A percentile compares a stretch with the other conserved stretches of the same genome.
phyloP scores from a whole-genome alignment of 2,797 vertebrate species.

The Falco concolor region DNA sequence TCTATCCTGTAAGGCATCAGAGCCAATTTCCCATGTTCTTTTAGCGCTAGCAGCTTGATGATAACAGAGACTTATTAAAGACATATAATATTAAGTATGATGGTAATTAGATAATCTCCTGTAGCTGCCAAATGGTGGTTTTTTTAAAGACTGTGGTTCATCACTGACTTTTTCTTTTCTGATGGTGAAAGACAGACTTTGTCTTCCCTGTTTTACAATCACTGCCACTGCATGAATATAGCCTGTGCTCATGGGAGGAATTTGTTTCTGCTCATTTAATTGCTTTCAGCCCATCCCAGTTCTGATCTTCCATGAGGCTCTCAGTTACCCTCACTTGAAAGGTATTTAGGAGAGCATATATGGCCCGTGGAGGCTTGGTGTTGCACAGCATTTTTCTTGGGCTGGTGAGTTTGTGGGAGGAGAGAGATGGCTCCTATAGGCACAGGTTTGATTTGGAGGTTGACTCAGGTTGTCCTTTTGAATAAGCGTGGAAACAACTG shows the following conservation, averaged over 20 bases:
- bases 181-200: background rate
- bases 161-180: background rate
- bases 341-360: background rate
- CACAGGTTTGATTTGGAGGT: background rate
- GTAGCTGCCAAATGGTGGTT: background rate
- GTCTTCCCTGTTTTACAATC: background rate
- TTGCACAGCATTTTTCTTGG: accelerated
- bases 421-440: background rate
- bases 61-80: constrained; percentile 31
- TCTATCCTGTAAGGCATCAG: background rate
- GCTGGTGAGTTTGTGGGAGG: background rate
- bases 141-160: background rate
- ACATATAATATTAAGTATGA: background rate
- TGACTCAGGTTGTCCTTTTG: background rate
- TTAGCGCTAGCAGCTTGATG: background rate
- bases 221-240: background rate
- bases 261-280: background rate
- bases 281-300: background rate
- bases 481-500: background rate
- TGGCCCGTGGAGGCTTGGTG: background rate
- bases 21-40: background rate
- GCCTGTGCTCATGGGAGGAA: background rate
- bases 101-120: constrained; percentile 15
- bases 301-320: background rate
- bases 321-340: background rate